Percentiles rank a stretch among this genome's conserved stretches.
Conservation (phyloP, 2,113 vertebrate species). For the Sturnus vulgaris region DNA sequence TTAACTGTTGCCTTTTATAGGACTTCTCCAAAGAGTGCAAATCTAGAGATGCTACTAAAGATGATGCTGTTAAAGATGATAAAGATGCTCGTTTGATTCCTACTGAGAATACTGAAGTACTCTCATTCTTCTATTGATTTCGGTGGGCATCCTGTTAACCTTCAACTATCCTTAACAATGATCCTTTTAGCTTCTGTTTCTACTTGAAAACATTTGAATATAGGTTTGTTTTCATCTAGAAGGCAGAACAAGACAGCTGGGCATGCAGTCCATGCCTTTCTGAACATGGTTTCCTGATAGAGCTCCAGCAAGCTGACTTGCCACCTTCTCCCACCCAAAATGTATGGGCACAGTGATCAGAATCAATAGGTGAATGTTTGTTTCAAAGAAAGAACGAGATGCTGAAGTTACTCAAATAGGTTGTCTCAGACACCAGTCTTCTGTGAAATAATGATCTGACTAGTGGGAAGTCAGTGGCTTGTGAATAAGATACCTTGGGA, state of each 20-base stretch:
- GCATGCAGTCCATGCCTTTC: neutral
- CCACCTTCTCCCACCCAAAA: neutral
- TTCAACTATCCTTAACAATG: neutral
- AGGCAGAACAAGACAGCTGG: neutral
- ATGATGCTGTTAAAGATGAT: too few species aligned
- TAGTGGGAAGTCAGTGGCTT: neutral
- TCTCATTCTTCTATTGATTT: neutral
- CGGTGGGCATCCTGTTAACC: neutral
- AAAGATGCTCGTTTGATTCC: neutral
- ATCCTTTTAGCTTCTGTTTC: neutral
- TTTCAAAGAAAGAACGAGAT: neutral
- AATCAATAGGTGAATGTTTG: neutral
- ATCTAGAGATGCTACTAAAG: neutral
- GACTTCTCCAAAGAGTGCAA: neutral
- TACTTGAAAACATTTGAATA: neutral
- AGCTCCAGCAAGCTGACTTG: neutral
- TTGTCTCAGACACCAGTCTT: neutral
- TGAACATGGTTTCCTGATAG: neutral
- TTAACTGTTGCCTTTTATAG: neutral
- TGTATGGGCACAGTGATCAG: rapidly evolving
- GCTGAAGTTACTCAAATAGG: neutral
- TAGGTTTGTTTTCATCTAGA: neutral
- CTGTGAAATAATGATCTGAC: neutral
- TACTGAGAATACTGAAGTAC: neutral
- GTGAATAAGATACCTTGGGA: neutral